Evolutionary conservation across 2,797 vertebrate genomes (phyloP).

Genomic region (Paedocypris micromegethes): DNA sequence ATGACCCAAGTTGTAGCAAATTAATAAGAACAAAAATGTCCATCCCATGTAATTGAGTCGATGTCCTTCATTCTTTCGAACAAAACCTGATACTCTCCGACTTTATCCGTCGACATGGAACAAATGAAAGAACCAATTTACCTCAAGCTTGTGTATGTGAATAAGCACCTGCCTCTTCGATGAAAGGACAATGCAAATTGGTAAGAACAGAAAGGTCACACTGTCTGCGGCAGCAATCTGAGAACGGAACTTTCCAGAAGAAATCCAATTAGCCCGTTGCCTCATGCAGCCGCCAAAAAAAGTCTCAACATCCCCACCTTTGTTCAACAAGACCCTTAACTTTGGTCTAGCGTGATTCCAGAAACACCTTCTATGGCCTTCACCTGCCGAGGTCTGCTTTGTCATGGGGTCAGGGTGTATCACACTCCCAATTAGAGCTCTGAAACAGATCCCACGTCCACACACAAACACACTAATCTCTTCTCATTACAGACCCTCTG

Average conservation of each 20-base stretch:
- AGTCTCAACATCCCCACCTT: conserved; percentile 21
- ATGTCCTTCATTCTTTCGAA: conserved; percentile 1
- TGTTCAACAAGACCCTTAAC: conserved; percentile 41
- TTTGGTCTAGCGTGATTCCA: conserved; percentile 24
- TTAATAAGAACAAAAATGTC: neutral
- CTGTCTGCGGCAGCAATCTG: conserved; percentile 31
- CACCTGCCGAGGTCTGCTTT: conserved; percentile 35
- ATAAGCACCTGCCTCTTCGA: conserved; percentile 30
- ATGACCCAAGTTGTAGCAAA: conserved; percentile 1
- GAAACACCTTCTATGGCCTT: conserved; percentile 32
- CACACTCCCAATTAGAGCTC: conserved; percentile 37
- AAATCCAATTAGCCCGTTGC: conserved; percentile 44
- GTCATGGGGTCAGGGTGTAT: conserved; percentile 32
- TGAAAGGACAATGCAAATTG: conserved; percentile 30
- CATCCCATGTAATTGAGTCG: neutral
- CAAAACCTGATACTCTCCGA: conserved; percentile 9
- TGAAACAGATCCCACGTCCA: conserved; percentile 25
- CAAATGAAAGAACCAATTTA: conserved; percentile 17
- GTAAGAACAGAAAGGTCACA: conserved; percentile 40
- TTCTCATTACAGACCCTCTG: conserved; percentile 35
- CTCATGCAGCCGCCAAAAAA: conserved; percentile 32
- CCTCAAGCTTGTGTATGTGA: conserved; percentile 28
- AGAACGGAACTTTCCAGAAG: conserved; percentile 31
- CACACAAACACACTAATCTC: conserved; percentile 15
- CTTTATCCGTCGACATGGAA: conserved; percentile 3